Evolutionary conservation across 1,140 invertebrate species (phyloP).

Genomic region (Lordiphosa collinella): DNA sequence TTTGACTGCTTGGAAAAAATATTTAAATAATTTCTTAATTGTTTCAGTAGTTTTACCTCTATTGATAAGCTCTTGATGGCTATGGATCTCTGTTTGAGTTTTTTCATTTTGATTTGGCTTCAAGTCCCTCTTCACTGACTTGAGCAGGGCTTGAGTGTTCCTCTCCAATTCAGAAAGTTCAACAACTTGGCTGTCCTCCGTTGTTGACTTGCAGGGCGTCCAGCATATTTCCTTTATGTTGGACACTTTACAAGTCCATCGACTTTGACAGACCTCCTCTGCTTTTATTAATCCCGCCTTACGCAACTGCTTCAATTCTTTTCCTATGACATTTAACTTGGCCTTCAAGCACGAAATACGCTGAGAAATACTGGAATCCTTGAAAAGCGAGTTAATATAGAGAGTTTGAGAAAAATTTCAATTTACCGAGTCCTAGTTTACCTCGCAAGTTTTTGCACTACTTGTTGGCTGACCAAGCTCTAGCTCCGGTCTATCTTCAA

Average conservation of each 20-base stretch:
- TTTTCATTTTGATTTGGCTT: not conserved
- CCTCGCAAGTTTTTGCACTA: not conserved
- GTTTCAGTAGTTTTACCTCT: not conserved
- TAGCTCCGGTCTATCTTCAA: not conserved
- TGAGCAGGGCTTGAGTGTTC: not conserved
- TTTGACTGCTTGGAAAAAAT: constrained; percentile 16
- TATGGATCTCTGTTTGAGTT: not conserved
- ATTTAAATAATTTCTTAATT: not conserved
- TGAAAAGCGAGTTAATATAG: not conserved
- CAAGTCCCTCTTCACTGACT: not conserved
- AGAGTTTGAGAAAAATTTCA: no score
- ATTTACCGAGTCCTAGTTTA: not conserved
- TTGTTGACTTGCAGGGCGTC: constrained; percentile 15
- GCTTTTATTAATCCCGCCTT: not conserved
- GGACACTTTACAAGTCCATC: constrained; percentile 21
- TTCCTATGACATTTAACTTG: constrained; percentile 5
- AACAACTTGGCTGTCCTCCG: not conserved
- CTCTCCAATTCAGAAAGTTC: not conserved
- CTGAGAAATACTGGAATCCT: not conserved
- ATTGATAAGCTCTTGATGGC: constrained; percentile 3
- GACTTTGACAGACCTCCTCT: not conserved
- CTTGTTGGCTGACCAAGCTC: not conserved
- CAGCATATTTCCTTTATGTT: constrained; percentile 15
- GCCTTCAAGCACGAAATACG: not conserved
- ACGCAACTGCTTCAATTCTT: constrained; percentile 7